Conservation (phyloP, 2,888 invertebrate genomes). For the Lasioglossum villosulum region DNA sequence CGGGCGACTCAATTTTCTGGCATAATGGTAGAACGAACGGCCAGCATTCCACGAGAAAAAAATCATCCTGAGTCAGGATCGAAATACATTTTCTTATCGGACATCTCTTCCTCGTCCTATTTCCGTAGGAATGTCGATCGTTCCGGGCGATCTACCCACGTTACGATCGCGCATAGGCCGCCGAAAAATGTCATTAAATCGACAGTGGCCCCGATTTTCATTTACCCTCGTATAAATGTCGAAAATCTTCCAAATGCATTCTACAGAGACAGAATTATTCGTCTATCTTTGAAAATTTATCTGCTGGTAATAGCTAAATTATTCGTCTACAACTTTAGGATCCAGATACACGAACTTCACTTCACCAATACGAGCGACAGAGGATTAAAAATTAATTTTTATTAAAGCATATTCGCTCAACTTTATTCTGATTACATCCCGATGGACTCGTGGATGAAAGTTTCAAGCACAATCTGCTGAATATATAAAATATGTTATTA, state of each 20-base stretch:
- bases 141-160: constrained; percentile 68
- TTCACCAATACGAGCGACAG: background rate
- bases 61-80: constrained; percentile 61
- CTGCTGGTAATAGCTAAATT: background rate
- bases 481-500: background rate
- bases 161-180: constrained; percentile 66
- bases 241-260: background rate
- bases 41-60: constrained; percentile 26
- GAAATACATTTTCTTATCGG: constrained; percentile 79
- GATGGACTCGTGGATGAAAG: background rate
- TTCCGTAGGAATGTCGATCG: constrained; percentile 71
- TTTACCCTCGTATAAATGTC: background rate
- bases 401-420: background rate
- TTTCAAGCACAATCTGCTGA: background rate
- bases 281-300: background rate
- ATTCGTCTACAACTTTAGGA: background rate
- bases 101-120: constrained; percentile 76
- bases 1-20: constrained; percentile 14
- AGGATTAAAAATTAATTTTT: background rate
- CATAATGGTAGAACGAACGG: constrained; percentile 25
- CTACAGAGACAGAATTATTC: background rate
- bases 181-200: constrained; percentile 79
- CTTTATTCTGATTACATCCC: background rate
- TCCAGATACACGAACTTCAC: background rate
- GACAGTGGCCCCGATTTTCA: constrained; percentile 68